Base-by-base conservation (phyloP, 2,888 invertebrate genomes). In the Stenchaetothrips biformis region DNA sequence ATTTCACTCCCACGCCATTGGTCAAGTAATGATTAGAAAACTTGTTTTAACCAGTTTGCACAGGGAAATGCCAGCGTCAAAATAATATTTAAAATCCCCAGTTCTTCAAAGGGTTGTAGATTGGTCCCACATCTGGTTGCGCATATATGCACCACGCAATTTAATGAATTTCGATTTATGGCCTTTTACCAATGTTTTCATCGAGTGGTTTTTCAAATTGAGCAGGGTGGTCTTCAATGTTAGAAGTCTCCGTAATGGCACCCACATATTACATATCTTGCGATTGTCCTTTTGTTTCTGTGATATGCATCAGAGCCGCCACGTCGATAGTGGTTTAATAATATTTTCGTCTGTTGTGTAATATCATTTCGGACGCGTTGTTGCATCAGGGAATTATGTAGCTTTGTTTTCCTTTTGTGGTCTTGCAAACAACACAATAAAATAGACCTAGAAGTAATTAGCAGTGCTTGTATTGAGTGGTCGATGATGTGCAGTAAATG, bases 201-300 rank as follows among this genome's bases (percentile, higher is more conserved):
- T 37, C 37, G 37, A 37, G 37, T 37, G 37, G 37, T 37, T 37
- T 37, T 37, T 37, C n/a, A 37, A 37, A 37, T 37, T 37, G 37
- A 37, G 37, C 37, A 37, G 37, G 37, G 37, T 4, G 37, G 37
- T 59, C 53, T 53, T 53, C 49, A 49, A 49, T 49, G n/a, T n/a
- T 21, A 67, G 67, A 25, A 25, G 25, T 74, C 25, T 74, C 67
- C 67, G 0, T 8, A 8, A 9, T 21, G 67, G 67, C 67, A 74
- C 21, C 67, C 25, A 25, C 21, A 74, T 74, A 9, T 74, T 74
- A 74, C 67, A 74, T 74, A 74, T 74, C 67, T 74, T 21, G 67
- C 67, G 25, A 74, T 74, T 74, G 67, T 74, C 67, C 67, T 74
- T 74, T 74, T n/a, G 25, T 74, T 74, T 74, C 67, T 74, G 67